A percentile compares a stretch with the other conserved stretches of the same genome.
These are phyloP conservation scores for Anoplopoma fimbria DNA, from an alignment of 2,113 vertebrate species.

Conservation along the genomic window DNA sequence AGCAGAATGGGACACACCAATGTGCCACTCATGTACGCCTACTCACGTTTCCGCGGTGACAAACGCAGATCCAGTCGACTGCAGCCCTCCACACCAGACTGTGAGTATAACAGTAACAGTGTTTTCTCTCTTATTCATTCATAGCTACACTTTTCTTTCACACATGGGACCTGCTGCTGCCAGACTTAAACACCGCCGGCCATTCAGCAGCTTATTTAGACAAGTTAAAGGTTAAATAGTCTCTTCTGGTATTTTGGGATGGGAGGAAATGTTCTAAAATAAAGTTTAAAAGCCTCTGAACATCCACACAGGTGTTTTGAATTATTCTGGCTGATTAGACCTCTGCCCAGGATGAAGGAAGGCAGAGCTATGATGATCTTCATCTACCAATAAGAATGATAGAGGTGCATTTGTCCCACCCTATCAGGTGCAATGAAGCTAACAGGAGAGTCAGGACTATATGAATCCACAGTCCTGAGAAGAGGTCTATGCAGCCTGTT, in stretches of 20 bases:
- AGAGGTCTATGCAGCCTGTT: not conserved
- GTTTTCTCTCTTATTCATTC: not conserved
- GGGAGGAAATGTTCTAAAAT: not conserved
- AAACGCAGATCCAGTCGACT: conserved; percentile 45
- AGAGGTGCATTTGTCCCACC: not conserved
- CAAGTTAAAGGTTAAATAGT: not conserved
- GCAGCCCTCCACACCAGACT: conserved; percentile 53
- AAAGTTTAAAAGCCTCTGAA: not conserved
- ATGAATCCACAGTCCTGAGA: not conserved
- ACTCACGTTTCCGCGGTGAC: conserved; percentile 43
- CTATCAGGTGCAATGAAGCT: not conserved
- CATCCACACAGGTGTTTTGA: not conserved
- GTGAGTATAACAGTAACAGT: conserved; percentile 57
- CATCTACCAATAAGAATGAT: not conserved
- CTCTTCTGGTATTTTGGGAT: not conserved
- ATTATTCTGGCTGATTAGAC: not conserved
- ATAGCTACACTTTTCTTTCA: not conserved
- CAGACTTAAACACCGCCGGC: too few relatives aligned
- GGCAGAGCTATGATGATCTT: not conserved
- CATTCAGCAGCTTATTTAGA: not conserved
- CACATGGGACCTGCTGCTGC: not conserved
- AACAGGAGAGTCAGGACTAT: not conserved
- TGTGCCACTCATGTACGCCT: conserved; percentile 36
- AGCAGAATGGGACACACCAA: conserved; percentile 66
- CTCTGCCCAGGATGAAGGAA: not conserved